Percentiles rank a stretch among this genome's conserved stretches.
Evolutionary conservation across 1,140 invertebrate genomes (phyloP).

Genomic region (Drosophila saltans): DNA sequence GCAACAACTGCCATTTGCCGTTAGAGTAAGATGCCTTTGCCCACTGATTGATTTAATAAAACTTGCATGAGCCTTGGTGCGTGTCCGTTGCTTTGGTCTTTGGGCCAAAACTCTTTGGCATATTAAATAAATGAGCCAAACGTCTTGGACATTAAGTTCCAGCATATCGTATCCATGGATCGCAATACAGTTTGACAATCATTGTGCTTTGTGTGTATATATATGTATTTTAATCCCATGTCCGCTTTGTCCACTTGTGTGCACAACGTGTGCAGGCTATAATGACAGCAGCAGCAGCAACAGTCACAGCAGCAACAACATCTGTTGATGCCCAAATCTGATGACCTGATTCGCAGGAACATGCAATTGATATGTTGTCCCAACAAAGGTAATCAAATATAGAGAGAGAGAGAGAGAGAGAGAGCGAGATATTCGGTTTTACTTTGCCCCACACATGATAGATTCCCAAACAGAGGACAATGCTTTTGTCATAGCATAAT

Average conservation of each 20-base stretch:
- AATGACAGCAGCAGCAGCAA: slow-evolving; percentile 37
- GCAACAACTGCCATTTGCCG: slow-evolving; percentile 63
- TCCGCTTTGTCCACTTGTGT: slow-evolving; percentile 31
- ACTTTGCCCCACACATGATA: slow-evolving; percentile 12
- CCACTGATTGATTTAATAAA: slow-evolving; percentile 81
- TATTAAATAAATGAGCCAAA: slow-evolving; percentile 60
- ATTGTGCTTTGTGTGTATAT: slow-evolving; percentile 12
- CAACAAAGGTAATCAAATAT: slow-evolving; percentile 49
- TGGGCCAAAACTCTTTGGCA: slow-evolving; percentile 47
- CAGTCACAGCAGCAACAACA: slow-evolving; percentile 22
- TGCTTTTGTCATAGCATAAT: neutral
- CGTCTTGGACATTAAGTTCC: slow-evolving; percentile 51
- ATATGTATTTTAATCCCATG: slow-evolving; percentile 39
- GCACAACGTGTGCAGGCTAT: slow-evolving; percentile 17
- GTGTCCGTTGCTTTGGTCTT: slow-evolving; percentile 37
- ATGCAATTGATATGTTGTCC: slow-evolving; percentile 79
- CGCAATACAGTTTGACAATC: slow-evolving; percentile 43
- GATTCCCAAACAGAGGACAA: slow-evolving; percentile 33
- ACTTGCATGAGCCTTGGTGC: slow-evolving; percentile 61
- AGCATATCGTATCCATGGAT: slow-evolving; percentile 43
- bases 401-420: neutral
- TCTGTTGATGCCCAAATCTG: slow-evolving; percentile 67
- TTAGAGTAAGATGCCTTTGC: slow-evolving; percentile 73
- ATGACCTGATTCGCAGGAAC: slow-evolving; percentile 70
- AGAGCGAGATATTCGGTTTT: slow-evolving; percentile 19